Conservation (phyloP, 2,888 invertebrate species). For the Sphaerophoria taeniata region DNA sequence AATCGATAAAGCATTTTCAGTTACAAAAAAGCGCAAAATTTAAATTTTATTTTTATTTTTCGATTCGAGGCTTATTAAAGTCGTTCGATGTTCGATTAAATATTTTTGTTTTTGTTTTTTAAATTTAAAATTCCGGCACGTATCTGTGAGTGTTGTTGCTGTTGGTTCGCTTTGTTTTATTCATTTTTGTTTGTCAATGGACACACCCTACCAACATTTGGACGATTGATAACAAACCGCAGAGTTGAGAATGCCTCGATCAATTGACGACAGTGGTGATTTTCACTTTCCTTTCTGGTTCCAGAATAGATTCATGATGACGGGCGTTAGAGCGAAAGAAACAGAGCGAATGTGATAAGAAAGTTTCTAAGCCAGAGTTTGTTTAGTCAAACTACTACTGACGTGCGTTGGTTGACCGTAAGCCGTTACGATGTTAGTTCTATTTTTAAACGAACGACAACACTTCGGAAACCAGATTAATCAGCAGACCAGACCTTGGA, state of each 20-base stretch:
- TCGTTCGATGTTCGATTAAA: conserved; percentile 37
- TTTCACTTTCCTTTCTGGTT: conserved; percentile 61
- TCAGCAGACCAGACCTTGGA: conserved; percentile 53
- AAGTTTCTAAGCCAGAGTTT: background rate
- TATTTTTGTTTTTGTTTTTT: background rate
- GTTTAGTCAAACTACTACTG: conserved; percentile 11
- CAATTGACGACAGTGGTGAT: conserved; percentile 4
- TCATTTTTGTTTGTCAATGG: conserved; percentile 15
- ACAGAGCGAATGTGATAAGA: background rate
- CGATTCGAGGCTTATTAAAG: background rate
- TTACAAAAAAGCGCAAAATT: conserved; percentile 21
- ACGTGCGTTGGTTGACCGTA: conserved; percentile 30
- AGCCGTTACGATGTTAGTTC: conserved; percentile 53
- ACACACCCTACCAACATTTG: conserved; percentile 56
- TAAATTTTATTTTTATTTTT: conserved; percentile 6
- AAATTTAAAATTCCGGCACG: conserved; percentile 68
- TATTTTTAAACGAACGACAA: conserved; percentile 41
- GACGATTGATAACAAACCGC: conserved; percentile 15
- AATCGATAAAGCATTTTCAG: conserved; percentile 63
- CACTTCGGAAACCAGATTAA: conserved; percentile 63
- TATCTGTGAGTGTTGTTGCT: conserved; percentile 38
- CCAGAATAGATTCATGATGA: conserved; percentile 48
- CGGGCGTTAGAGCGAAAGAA: conserved; percentile 24
- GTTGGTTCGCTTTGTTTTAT: conserved; percentile 33
- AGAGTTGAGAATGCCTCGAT: background rate